These are phyloP conservation scores for Xylocopa sonorina DNA, from an alignment of 1,140 invertebrate genomes.

Conservation along the genomic window DNA sequence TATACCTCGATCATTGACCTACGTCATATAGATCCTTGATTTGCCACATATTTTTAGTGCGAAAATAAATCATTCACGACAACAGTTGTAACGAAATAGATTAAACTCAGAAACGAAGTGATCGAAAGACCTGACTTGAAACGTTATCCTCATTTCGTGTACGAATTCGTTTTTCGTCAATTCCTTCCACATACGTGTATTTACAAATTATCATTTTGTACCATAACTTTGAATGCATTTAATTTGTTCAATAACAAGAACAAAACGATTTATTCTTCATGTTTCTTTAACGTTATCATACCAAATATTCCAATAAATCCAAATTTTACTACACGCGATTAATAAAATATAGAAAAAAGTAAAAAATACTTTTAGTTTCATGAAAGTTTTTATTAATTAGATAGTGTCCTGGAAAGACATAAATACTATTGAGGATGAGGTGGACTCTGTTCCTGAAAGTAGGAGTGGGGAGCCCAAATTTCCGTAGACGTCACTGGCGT, in stretches of 20 bases:
- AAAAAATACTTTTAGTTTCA: neutral
- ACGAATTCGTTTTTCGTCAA: constrained; percentile 7
- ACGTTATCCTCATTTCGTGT: neutral
- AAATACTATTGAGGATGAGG: constrained; percentile 30
- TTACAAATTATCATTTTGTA: neutral
- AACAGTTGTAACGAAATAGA: neutral
- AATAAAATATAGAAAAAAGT: neutral
- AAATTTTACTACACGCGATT: neutral
- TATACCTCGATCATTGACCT: constrained; percentile 22
- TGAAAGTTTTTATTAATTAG: neutral
- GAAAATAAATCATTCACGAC: constrained; percentile 5
- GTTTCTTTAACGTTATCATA: neutral
- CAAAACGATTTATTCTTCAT: neutral
- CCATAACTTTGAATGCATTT: neutral
- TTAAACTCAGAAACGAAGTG: no score
- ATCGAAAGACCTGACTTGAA: no score
- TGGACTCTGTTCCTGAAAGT: constrained; percentile 58
- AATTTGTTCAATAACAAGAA: neutral
- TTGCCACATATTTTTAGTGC: neutral
- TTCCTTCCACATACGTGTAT: neutral
- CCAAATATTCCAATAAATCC: neutral
- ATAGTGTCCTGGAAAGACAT: constrained; percentile 13
- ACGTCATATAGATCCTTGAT: constrained; percentile 4
- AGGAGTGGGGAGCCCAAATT: constrained; percentile 6
- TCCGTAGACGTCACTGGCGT: constrained; percentile 38